phyloP scores from a whole-genome alignment of 2,797 vertebrate species.

The Leptoclinus maculatus region DNA sequence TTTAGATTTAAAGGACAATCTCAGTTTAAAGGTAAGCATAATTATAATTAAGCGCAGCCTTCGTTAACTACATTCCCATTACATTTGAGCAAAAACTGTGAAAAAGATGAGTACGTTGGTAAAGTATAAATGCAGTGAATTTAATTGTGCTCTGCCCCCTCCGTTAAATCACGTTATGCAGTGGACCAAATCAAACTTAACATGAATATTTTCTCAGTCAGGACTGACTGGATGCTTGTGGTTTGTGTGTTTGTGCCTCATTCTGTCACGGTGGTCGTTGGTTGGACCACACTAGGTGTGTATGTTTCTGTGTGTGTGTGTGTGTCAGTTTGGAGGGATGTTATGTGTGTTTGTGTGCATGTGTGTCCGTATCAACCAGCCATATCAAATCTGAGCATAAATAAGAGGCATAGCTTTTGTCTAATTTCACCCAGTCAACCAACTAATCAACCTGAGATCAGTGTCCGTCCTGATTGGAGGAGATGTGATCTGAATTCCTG shows the following conservation, averaged over 20 bases:
- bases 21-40: neutral
- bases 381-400: conserved; percentile 71
- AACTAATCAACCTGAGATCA: conserved; percentile 55
- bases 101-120: neutral
- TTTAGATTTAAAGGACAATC: neutral
- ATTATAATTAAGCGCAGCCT: neutral
- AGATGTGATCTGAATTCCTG: conserved; percentile 76
- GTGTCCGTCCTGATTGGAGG: conserved; percentile 58
- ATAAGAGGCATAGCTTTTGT: conserved; percentile 71
- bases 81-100: neutral
- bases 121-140: neutral
- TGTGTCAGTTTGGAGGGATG: conserved; percentile 27
- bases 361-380: conserved; percentile 49
- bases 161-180: neutral
- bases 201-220: conserved; percentile 57
- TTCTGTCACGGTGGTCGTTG: conserved; percentile 73
- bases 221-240: conserved; percentile 59
- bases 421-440: conserved; percentile 76
- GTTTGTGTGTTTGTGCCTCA: conserved; percentile 68
- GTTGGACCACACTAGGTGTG: conserved; percentile 75
- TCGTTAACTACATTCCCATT: neutral
- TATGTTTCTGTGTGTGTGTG: conserved; percentile 41
- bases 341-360: conserved; percentile 10
- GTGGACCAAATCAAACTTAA: conserved; percentile 42
- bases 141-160: neutral